These are phyloP conservation scores for Gadus chalcogrammus DNA, from an alignment of 2,113 vertebrate genomes.

Conservation along the genomic window DNA sequence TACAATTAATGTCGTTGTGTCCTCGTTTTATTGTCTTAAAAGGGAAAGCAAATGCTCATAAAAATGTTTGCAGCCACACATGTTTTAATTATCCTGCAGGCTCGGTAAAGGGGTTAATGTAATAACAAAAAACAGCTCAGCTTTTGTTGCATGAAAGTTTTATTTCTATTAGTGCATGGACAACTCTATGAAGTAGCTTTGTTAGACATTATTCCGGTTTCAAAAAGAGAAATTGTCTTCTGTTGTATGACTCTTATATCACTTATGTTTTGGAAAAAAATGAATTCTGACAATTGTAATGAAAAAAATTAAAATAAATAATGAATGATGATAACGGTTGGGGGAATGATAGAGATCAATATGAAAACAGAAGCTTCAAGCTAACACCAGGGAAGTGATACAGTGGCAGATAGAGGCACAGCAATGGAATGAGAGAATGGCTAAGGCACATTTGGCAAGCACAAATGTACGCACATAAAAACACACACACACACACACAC, in stretches of 20 bases:
- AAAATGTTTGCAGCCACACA: background rate
- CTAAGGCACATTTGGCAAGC: constrained; percentile 7
- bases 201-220: constrained; percentile 1
- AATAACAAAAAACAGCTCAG: constrained; percentile 1
- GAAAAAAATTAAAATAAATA: background rate
- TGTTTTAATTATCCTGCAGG: too few species aligned
- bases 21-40: too few species aligned
- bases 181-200: constrained; percentile 31
- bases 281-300: too few species aligned
- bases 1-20: too few species aligned
- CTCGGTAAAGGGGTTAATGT: too few species aligned
- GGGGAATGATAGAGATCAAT: background rate
- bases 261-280: background rate
- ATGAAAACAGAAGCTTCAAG: too few species aligned
- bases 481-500: background rate
- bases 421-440: background rate
- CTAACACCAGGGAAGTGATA: too few species aligned
- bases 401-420: constrained; percentile 4
- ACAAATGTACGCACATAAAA: background rate
- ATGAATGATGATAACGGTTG: constrained; percentile 20
- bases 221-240: background rate
- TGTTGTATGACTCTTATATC: background rate
- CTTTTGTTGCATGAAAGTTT: constrained; percentile 46
- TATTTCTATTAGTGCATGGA: constrained; percentile 58
- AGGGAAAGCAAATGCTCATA: too few species aligned